Conservation (phyloP, 2,888 invertebrate genomes). For the Chrysina gloriosa region DNA sequence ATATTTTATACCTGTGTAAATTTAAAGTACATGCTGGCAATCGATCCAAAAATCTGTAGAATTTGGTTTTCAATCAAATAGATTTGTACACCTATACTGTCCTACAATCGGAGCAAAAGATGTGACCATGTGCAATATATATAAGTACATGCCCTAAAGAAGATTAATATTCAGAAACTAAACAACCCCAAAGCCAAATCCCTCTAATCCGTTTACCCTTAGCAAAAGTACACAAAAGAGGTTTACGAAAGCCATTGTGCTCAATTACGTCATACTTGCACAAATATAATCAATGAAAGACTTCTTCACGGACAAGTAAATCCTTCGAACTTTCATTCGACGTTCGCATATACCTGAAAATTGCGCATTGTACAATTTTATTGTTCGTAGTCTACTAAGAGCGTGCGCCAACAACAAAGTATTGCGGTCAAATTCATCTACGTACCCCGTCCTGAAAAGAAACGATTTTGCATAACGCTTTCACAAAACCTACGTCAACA, state of each 20-base stretch:
- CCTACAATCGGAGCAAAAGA: too few relatives aligned
- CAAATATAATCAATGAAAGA: slow-evolving; percentile 23
- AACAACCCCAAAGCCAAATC: slow-evolving; percentile 20
- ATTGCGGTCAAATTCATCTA: slow-evolving; percentile 15
- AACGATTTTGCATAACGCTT: slow-evolving; percentile 35
- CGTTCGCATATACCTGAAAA: slow-evolving; percentile 22
- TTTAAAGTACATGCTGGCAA: too few relatives aligned
- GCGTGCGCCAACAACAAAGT: neutral
- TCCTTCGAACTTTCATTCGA: neutral
- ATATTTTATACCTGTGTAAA: too few relatives aligned
- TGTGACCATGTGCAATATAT: too few relatives aligned
- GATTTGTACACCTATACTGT: too few relatives aligned
- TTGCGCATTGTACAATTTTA: slow-evolving; percentile 2
- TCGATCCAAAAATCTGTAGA: too few relatives aligned
- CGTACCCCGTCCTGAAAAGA: slow-evolving; percentile 3
- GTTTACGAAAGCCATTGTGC: neutral
- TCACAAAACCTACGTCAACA: slow-evolving; percentile 15
- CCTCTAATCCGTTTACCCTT: slow-evolving; percentile 28
- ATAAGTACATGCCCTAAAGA: too few relatives aligned
- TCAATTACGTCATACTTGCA: slow-evolving; percentile 16
- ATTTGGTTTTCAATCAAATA: too few relatives aligned
- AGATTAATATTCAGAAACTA: neutral
- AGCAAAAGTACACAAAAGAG: neutral
- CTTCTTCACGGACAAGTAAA: slow-evolving; percentile 22
- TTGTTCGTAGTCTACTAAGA: slow-evolving; percentile 12